phyloP scores from a whole-genome alignment of 2,888 invertebrate genomes.

The Andricus quercusramuli region DNA sequence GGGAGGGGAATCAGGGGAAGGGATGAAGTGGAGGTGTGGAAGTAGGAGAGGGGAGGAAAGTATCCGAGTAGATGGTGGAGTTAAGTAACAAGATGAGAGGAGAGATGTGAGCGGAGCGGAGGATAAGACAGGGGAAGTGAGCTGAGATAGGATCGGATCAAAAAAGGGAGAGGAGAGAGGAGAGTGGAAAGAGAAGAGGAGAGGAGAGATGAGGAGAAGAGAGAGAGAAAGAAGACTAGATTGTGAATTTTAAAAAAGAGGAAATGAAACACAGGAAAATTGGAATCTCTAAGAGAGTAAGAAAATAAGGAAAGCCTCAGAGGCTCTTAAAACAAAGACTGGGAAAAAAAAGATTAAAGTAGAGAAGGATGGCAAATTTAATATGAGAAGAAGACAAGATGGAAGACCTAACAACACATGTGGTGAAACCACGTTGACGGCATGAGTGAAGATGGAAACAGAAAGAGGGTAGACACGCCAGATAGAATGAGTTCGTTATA shows the following conservation, averaged over 20 bases:
- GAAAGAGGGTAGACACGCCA: background rate
- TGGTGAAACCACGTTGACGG: background rate
- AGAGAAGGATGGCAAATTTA: background rate
- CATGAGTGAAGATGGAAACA: background rate
- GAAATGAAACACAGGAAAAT: background rate
- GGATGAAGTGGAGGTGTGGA: too few relatives aligned
- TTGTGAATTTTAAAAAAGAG: background rate
- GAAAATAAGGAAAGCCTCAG: background rate
- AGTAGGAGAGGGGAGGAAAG: too few relatives aligned
- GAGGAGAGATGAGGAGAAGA: fast-evolving
- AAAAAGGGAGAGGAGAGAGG: too few relatives aligned
- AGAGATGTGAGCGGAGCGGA: too few relatives aligned
- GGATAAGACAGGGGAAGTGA: too few relatives aligned
- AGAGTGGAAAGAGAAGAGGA: background rate
- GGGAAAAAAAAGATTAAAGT: background rate
- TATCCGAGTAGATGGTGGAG: too few relatives aligned
- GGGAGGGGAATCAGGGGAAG: too few relatives aligned
- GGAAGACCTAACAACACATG: background rate
- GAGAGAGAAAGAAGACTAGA: fast-evolving
- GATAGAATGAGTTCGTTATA: background rate
- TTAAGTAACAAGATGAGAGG: too few relatives aligned
- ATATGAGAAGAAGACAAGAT: background rate
- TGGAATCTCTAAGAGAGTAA: background rate
- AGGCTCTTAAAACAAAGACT: background rate
- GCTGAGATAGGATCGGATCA: too few relatives aligned